Evolutionary conservation across 2,888 invertebrate species (phyloP), one percentile per base, ranked within the genome.

Genomic region (Dendrolimus pini): DNA sequence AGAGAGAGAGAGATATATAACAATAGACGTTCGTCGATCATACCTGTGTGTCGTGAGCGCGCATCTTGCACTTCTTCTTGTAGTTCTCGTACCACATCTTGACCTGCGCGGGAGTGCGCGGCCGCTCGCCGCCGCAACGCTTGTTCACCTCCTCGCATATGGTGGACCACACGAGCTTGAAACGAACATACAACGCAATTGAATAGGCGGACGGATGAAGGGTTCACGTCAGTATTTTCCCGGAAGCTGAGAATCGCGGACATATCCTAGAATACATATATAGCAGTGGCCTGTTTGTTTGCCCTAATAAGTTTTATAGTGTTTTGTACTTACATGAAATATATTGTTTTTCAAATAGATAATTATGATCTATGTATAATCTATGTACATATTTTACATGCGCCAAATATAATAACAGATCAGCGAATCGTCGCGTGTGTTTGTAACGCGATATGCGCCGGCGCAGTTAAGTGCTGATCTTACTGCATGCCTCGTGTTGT

Each of bases 81-180:
- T 89, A 91, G 77, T 91, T 91, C 70, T 91, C 91, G 83, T 91
- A 91, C 91, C 91, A 91, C 91, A 91, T 91, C 75, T 91, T 91
- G 80, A 91, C 91, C 71, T 91, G 91, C 72, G 91, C 91, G 1
- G 91, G 89, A 10, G 91, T 91, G 67, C 91, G 83, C 58, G 91
- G 91, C 61, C 90, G 80, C 65, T 91, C 91, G 67, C 91, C 89
- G 54, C 89, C 88, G 77, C 91, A 91, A 7, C 91, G 78, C 65
- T 85, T 85, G 83, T 91, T 91, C 74, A 91, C 91, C 84, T 91
- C 91, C 81, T 88, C 89, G 82, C 91, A 91, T 72, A 91, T 91
- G 47, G 89, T 89, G 42, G 90, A 90, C 91, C 91, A 91, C 74
- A 91, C 91, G 74, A 91, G 80, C 91, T 91, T 82, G 0, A 65